phyloP scores from a whole-genome alignment of 1,140 invertebrate genomes.

The Thaumetopoea pityocampa region DNA sequence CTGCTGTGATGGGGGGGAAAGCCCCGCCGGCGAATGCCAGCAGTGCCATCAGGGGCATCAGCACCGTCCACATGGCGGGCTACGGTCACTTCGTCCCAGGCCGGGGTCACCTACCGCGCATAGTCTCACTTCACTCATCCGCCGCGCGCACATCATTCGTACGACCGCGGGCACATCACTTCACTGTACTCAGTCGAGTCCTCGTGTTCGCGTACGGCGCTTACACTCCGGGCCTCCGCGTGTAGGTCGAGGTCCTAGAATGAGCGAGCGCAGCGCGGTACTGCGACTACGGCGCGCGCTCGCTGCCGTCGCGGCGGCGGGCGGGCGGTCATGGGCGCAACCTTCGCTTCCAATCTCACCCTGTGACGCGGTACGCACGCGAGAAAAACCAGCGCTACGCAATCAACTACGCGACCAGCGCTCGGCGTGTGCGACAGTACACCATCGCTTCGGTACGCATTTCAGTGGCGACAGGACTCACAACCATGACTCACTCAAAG shows the following conservation, averaged over 20 bases:
- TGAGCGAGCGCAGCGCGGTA: constrained; percentile 56
- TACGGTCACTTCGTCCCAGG: constrained; percentile 39
- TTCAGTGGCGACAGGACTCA: constrained; percentile 5
- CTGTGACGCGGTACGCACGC: constrained; percentile 42
- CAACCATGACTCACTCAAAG: constrained; percentile 7
- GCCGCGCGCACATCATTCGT: constrained; percentile 46
- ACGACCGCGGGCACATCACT: constrained; percentile 41
- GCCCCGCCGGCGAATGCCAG: constrained; percentile 44
- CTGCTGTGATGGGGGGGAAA: constrained; percentile 47
- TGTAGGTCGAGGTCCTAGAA: constrained; percentile 51
- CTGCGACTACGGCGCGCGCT: constrained; percentile 37
- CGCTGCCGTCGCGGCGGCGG: constrained; percentile 34
- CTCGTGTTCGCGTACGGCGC: constrained; percentile 16
- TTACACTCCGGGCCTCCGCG: constrained; percentile 25
- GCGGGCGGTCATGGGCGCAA: constrained; percentile 70
- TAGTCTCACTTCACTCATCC: constrained; percentile 53
- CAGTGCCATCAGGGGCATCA: constrained; percentile 46
- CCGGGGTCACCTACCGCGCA: constrained; percentile 44
- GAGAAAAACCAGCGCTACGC: constrained; percentile 42
- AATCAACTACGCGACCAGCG: constrained; percentile 34
- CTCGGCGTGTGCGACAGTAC: constrained; percentile 18
- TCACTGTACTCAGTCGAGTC: constrained; percentile 34
- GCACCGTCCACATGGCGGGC: constrained; percentile 56
- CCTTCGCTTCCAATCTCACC: constrained; percentile 65
- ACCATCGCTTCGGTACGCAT: not conserved